Conservation (phyloP, 2,888 invertebrate genomes). For the Tiliacea citrago region DNA sequence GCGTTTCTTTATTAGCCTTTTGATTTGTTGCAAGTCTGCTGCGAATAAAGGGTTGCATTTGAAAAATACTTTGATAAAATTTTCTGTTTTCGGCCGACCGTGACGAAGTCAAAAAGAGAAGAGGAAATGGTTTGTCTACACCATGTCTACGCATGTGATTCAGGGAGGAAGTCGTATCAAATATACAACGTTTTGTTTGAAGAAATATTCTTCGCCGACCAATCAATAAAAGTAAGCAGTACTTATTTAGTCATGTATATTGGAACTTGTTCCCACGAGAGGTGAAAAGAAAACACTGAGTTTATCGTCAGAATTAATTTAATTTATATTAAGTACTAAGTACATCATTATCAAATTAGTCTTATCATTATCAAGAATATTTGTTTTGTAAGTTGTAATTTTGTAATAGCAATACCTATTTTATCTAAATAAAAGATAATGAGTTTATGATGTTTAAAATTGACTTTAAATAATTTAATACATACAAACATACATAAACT, state of each 20-base stretch:
- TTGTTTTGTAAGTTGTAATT: too few relatives aligned
- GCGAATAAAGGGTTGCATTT: slow-evolving; percentile 68
- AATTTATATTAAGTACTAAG: too few relatives aligned
- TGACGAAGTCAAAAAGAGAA: slow-evolving; percentile 23
- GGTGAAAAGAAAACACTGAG: neutral
- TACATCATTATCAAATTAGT: too few relatives aligned
- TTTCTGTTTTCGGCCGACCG: slow-evolving; percentile 36
- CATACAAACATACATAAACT: too few relatives aligned
- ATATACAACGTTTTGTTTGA: neutral
- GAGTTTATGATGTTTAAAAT: too few relatives aligned
- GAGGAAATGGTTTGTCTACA: slow-evolving; percentile 24
- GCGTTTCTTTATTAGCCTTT: slow-evolving; percentile 80
- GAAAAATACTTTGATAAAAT: slow-evolving; percentile 55
- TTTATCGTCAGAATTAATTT: neutral
- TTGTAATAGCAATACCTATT: too few relatives aligned
- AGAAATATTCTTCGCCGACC: neutral
- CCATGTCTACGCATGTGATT: slow-evolving; percentile 7
- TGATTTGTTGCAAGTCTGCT: slow-evolving; percentile 73
- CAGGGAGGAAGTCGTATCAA: neutral
- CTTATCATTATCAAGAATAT: neutral
- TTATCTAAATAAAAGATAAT: too few relatives aligned
- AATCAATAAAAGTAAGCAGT: neutral
- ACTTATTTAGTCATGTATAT: neutral
- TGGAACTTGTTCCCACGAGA: neutral
- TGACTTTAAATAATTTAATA: too few relatives aligned